phyloP scores from a whole-genome alignment of 2,888 invertebrate species.

The Plebejus melissa region DNA sequence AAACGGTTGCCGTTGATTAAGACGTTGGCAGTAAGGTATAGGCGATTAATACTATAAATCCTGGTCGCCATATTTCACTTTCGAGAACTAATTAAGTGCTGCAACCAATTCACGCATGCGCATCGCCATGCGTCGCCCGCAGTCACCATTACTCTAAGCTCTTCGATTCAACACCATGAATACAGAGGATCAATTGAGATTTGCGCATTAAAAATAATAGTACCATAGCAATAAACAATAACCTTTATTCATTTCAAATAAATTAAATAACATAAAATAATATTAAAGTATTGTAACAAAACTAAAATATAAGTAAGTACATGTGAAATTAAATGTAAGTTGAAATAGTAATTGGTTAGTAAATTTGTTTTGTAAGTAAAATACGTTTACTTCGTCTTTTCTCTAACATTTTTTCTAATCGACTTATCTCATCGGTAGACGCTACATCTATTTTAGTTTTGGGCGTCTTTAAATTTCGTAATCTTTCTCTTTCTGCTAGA shows the following conservation, averaged over 20 bases:
- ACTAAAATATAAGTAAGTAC: conserved; percentile 3
- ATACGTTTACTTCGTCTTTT: conserved; percentile 65
- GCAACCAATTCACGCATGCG: conserved; percentile 67
- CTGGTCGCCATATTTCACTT: conserved; percentile 68
- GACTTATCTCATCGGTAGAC: conserved; percentile 62
- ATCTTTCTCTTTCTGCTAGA: conserved; percentile 51
- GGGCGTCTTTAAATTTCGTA: conserved; percentile 51
- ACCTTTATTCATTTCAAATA: not conserved
- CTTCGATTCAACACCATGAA: conserved; percentile 42
- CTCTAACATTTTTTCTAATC: conserved; percentile 68
- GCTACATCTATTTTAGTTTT: conserved; percentile 39
- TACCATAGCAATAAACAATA: not conserved
- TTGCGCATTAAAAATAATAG: not conserved
- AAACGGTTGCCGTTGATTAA: conserved; percentile 44
- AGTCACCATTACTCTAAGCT: conserved; percentile 68
- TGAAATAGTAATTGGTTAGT: conserved; percentile 34
- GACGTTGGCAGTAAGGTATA: conserved; percentile 48
- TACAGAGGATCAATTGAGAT: conserved; percentile 27
- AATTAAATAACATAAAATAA: not conserved
- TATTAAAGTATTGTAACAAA: not conserved
- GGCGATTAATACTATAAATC: conserved; percentile 57
- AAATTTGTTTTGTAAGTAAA: conserved; percentile 34
- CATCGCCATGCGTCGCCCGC: conserved; percentile 61
- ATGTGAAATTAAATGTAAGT: conserved; percentile 28
- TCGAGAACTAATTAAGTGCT: conserved; percentile 66